These are phyloP conservation scores for Hyles lineata DNA, from an alignment of 2,888 invertebrate species.

Conservation along the genomic window DNA sequence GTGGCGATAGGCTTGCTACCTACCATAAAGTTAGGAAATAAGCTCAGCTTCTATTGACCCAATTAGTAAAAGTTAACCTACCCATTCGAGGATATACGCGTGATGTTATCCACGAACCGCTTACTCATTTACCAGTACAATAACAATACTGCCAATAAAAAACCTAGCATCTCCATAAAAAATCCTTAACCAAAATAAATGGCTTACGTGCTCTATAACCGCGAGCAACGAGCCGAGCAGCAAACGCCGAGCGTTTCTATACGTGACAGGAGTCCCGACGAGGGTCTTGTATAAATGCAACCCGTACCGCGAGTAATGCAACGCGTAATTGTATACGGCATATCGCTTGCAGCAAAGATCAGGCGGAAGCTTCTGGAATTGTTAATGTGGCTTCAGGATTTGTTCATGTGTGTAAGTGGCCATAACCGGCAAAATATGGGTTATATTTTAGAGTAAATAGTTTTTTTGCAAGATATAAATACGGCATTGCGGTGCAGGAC, in stretches of 20 bases:
- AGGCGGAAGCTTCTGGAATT: not conserved
- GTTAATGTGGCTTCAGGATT: not conserved
- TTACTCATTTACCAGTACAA: not conserved
- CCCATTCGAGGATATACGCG: no score
- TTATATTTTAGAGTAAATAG: no score
- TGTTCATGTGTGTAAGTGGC: not conserved
- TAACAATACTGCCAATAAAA: not conserved
- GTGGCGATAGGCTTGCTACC: no score
- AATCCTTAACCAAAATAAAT: not conserved
- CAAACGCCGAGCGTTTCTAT: not conserved
- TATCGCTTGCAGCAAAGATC: not conserved
- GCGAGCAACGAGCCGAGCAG: not conserved
- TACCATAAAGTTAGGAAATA: no score
- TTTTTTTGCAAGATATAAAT: no score
- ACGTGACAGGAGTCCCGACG: slow-evolving; percentile 1
- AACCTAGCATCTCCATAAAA: not conserved
- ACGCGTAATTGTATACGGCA: not conserved
- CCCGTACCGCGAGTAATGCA: not conserved
- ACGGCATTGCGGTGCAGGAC: no score
- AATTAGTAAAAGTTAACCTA: no score
- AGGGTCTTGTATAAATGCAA: not conserved
- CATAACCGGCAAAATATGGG: no score
- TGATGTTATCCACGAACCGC: not conserved
- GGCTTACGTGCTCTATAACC: slow-evolving; percentile 1
- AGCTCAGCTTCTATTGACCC: no score